A percentile compares a stretch with the other conserved stretches of the same genome.
Conservation (phyloP, 2,888 invertebrate species). For the Venustoraphidia nigricollis region DNA sequence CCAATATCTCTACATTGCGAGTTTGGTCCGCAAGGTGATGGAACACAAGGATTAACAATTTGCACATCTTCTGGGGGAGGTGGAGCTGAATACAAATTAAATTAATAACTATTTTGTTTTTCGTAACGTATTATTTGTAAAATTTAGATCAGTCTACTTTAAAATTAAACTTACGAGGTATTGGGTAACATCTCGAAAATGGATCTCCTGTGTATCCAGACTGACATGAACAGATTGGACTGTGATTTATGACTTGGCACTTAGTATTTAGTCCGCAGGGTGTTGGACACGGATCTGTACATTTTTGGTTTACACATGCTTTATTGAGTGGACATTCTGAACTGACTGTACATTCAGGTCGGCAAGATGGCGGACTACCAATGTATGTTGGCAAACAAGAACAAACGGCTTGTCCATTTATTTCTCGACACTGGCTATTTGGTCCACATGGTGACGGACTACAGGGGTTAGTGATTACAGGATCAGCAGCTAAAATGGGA, state of each 20-base stretch:
- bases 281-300: constrained; percentile 59
- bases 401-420: constrained; percentile 57
- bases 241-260: constrained; percentile 64
- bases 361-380: constrained; percentile 60
- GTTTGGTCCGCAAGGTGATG: constrained; percentile 53
- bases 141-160: neutral
- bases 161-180: constrained; percentile 27
- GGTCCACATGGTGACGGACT: constrained; percentile 58
- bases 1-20: constrained; percentile 45
- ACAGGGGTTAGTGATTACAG: constrained; percentile 34
- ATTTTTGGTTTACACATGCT: constrained; percentile 64
- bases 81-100: constrained; percentile 16
- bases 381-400: constrained; percentile 55
- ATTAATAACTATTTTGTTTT: neutral
- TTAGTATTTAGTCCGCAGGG: constrained; percentile 51
- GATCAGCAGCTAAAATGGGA: too few relatives aligned
- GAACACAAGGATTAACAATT: constrained; percentile 46
- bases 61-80: constrained; percentile 16
- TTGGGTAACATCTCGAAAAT: constrained; percentile 44
- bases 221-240: constrained; percentile 60
- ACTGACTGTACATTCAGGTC: constrained; percentile 65
- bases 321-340: constrained; percentile 56
- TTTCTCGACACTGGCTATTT: constrained; percentile 56
- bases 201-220: constrained; percentile 48
- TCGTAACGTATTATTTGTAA: neutral